Percentiles rank a stretch among this genome's conserved stretches.
Evolutionary conservation across 2,113 vertebrate genomes (phyloP).

Genomic region (Amblyornis subalaris): DNA sequence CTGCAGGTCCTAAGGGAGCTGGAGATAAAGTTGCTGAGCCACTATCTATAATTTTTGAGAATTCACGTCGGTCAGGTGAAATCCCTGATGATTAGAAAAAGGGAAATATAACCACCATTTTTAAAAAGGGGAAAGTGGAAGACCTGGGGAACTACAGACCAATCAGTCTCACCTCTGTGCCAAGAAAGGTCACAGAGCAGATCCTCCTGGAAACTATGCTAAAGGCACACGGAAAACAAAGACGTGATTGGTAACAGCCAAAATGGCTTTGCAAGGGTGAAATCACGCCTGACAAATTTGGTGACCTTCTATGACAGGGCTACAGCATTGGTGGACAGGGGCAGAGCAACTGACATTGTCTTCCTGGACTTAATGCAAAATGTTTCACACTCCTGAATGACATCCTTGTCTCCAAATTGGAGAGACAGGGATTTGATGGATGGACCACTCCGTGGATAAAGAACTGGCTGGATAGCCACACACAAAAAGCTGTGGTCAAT

Average conservation of each 20-base stretch:
- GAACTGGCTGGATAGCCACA: background rate
- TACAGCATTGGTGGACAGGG: fast-evolving
- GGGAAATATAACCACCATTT: background rate
- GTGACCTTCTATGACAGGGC: background rate
- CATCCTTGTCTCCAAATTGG: background rate
- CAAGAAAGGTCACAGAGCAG: background rate
- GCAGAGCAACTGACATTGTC: background rate
- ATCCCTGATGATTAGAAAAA: background rate
- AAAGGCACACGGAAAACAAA: background rate
- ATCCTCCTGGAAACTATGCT: background rate
- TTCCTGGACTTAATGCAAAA: background rate
- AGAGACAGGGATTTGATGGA: background rate
- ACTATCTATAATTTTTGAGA: background rate
- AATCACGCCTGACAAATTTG: background rate
- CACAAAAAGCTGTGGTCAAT: background rate
- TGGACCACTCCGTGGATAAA: background rate
- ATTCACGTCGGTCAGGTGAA: background rate
- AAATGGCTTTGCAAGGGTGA: background rate
- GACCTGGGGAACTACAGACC: background rate
- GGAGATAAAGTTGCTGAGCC: background rate
- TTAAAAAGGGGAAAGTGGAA: background rate
- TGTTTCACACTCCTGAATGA: background rate
- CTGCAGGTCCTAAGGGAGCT: background rate
- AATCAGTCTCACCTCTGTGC: background rate
- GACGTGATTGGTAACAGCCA: background rate